Evolutionary conservation across 2,797 vertebrate species (phyloP).

Genomic region (Argyrosomus regius): DNA sequence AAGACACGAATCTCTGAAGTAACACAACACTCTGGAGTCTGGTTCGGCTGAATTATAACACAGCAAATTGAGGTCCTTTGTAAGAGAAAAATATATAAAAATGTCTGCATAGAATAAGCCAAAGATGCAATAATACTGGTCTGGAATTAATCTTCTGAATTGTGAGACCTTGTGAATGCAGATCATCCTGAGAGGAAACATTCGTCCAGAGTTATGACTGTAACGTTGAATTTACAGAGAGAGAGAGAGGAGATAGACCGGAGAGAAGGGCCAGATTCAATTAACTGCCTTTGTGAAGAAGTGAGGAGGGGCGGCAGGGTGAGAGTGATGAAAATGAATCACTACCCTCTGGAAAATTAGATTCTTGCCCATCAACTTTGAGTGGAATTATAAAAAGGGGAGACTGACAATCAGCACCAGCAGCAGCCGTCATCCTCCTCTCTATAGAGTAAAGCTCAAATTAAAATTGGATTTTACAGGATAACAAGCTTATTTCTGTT

Average conservation of each 20-base stretch:
- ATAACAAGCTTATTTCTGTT: neutral
- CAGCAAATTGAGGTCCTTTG: conserved; percentile 36
- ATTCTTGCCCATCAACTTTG: conserved; percentile 69
- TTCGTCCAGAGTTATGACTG: conserved; percentile 59
- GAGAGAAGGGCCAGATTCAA: conserved; percentile 72
- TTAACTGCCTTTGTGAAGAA: conserved; percentile 73
- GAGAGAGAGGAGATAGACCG: conserved; percentile 41
- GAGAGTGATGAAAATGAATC: conserved; percentile 78
- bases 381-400: conserved; percentile 52
- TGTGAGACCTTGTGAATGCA: conserved; percentile 48
- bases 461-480: conserved; percentile 15
- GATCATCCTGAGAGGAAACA: conserved; percentile 64
- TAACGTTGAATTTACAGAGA: conserved; percentile 54
- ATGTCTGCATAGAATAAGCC: conserved; percentile 53
- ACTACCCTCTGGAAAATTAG: conserved; percentile 75
- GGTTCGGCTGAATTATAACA: conserved; percentile 51
- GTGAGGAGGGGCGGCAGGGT: conserved; percentile 57
- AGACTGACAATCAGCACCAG: conserved; percentile 40
- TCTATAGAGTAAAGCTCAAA: conserved; percentile 17
- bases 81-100: conserved; percentile 22
- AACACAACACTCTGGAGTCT: conserved; percentile 40
- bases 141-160: conserved; percentile 58
- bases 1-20: conserved; percentile 48
- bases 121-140: conserved; percentile 57
- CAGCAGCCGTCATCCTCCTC: conserved; percentile 23